These are phyloP conservation scores for Philereme vetulata DNA, from an alignment of 2,888 invertebrate genomes.

Conservation along the genomic window DNA sequence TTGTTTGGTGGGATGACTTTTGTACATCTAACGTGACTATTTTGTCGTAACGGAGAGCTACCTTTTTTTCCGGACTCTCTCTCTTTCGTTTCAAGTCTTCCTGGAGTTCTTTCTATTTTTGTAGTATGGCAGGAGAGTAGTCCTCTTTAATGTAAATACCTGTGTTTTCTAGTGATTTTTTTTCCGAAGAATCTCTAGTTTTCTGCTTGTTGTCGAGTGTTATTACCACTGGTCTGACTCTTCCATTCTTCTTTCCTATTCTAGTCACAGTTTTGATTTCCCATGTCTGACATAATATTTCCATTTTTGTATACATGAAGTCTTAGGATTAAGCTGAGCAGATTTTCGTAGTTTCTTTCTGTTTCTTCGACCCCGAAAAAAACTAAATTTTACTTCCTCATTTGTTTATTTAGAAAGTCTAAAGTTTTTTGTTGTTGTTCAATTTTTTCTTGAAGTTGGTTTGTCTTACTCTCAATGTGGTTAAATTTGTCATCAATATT, in stretches of 20 bases:
- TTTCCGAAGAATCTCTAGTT: too few species aligned
- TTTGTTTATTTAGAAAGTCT: constrained; percentile 33
- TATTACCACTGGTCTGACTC: constrained; percentile 31
- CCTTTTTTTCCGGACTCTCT: constrained; percentile 1
- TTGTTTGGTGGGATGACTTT: too few species aligned
- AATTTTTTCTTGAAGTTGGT: constrained; percentile 34
- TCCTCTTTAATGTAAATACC: constrained; percentile 15
- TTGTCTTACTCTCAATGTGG: constrained; percentile 30
- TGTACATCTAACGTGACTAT: not conserved
- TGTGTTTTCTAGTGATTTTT: constrained; percentile 11
- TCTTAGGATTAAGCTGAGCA: constrained; percentile 44
- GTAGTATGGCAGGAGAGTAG: constrained; percentile 9
- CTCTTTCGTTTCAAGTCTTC: constrained; percentile 6
- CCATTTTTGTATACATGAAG: constrained; percentile 34
- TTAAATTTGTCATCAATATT: constrained; percentile 38
- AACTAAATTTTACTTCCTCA: constrained; percentile 39
- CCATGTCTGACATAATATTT: constrained; percentile 25
- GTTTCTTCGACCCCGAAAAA: constrained; percentile 40
- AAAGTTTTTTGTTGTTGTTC: constrained; percentile 42
- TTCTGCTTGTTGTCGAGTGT: too few species aligned
- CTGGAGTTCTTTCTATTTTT: constrained; percentile 17
- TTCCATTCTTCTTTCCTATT: constrained; percentile 35
- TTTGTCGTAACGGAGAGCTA: constrained; percentile 7
- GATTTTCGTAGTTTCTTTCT: constrained; percentile 36
- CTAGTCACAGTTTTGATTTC: constrained; percentile 32